Base-by-base conservation (phyloP, 2,797 vertebrate species). In the Acridotheres tristis region DNA sequence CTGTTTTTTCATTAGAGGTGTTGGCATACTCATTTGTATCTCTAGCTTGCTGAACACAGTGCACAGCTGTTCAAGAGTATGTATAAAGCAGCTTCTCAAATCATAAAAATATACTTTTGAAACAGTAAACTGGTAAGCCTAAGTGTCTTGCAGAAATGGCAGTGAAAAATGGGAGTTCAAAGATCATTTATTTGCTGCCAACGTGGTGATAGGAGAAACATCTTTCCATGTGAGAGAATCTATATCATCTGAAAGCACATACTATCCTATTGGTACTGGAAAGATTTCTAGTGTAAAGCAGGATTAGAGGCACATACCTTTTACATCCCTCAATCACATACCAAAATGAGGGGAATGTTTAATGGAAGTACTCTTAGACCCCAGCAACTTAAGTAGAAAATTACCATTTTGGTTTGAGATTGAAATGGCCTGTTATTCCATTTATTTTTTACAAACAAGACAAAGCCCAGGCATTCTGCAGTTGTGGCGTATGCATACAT, bases 101-200 rank as follows among this genome's bases (percentile, higher is more conserved):
- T 53, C 21, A 53, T 48, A 83, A 87, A 63, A 34, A 16, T 57
- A 1, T 51, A 8, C 4, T 42, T 54, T 38, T 80, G 57, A 88
- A 94, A 63, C 57, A 84, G 20, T 45, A 62, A 55, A 27, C 27
- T 58, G 26, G 17, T 55, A 12, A 50, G 25, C 40, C 30, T 68
- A 81, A 62, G 36, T 10, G 1, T 25, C 65, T 83, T 69, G 9
- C 23, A 69, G 50, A 88, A 92, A 87, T 80, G 25, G 26, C 81
- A 93, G 45, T 74, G 45, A 88, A 95, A 86, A 96, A 91, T 15
- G 20, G 20, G 88, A 94, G 71, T 79, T 96, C 23, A 86, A 57
- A 96, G 96, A 82, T 95, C 11, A 65, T 89, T 92, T 82, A 50
- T 95, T 89, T 90, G 54, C 71, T 97, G 54, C 85, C 94, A 96